Base-by-base conservation (phyloP, 2,113 vertebrate species). In the Phrynosoma platyrhinos region DNA sequence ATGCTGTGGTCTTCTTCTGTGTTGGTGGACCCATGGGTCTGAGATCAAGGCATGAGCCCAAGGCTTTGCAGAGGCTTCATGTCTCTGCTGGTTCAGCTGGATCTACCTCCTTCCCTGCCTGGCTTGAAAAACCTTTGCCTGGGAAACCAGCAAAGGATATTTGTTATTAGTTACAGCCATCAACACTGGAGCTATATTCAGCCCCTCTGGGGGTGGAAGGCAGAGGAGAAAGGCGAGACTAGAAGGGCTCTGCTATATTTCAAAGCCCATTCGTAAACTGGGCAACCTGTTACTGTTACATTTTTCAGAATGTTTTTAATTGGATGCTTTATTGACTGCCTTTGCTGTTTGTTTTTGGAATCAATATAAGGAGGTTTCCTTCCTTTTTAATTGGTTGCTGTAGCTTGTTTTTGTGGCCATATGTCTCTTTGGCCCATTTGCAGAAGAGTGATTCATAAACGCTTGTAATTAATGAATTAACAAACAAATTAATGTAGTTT, bases 91-190 rank as follows among this genome's bases (percentile, higher is more conserved):
- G 75, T 69, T 89, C 85, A 71, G 20, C 12, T 52, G 83, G 86
- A 75, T 80, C 76, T 36, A 40, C 85, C 47, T 5, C 47, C 91
- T 92, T 66, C 83, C 90, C 94, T 89, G 80, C 71, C 90, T 83
- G 89, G 9, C 55, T 87, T 87, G 66, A 92, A 78, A 72, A 36
- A 71, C 53, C 89, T 13, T 90, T 90, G 81, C 80, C 90, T 86
- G 66, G 80, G 82, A 83, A 90, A 71, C 36, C 84, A 85, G 78
- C 90, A 84, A 87, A 79, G 79, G 83, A 90, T 68, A 36, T 92
- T 94, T 94, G 91, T 94, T 91, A 88, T 88, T 79, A 78, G 47
- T 83, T 88, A 47, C 83, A 85, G 90, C 86, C 88, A 68, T 62
- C 89, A 81, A 75, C 2, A 9, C 86, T 84, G 72, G 62, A 83